phyloP scores from a whole-genome alignment of 2,113 vertebrate genomes.

The Neopipo cinnamomea region DNA sequence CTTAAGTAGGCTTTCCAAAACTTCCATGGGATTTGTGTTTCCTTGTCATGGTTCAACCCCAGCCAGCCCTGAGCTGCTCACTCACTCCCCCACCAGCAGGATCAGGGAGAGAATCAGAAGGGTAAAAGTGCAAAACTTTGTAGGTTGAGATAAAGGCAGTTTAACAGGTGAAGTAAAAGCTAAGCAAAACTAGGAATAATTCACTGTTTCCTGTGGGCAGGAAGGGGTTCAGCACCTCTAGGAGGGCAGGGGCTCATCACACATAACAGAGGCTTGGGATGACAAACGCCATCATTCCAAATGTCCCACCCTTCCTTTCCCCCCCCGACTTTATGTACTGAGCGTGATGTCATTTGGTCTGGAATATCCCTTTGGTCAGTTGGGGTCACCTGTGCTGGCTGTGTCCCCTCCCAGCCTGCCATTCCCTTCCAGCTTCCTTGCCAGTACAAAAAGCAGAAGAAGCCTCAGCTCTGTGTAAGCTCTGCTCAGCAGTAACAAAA shows the following conservation, averaged over 20 bases:
- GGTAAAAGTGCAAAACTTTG: not conserved
- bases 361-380: not conserved
- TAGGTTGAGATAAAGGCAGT: not conserved
- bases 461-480: not conserved
- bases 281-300: not conserved
- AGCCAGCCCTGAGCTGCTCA: not conserved
- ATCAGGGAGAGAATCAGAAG: not conserved
- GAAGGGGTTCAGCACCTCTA: not conserved
- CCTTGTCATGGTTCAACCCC: not conserved
- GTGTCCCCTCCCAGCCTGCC: not conserved
- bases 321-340: not conserved
- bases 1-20: not conserved
- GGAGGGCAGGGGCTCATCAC: not conserved
- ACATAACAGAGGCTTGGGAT: rapidly evolving
- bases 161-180: not conserved
- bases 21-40: not conserved
- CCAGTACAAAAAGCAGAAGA: not conserved
- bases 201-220: not conserved
- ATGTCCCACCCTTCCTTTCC: rapidly evolving
- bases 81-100: not conserved
- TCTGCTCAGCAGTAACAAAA: not conserved
- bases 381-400: not conserved
- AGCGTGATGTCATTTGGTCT: not conserved
- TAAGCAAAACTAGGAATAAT: not conserved
- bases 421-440: not conserved